Percentiles rank a stretch among this genome's conserved stretches.
These are phyloP conservation scores for Acanthococcus lagerstroemiae DNA, from an alignment of 2,888 invertebrate species.

Conservation along the genomic window DNA sequence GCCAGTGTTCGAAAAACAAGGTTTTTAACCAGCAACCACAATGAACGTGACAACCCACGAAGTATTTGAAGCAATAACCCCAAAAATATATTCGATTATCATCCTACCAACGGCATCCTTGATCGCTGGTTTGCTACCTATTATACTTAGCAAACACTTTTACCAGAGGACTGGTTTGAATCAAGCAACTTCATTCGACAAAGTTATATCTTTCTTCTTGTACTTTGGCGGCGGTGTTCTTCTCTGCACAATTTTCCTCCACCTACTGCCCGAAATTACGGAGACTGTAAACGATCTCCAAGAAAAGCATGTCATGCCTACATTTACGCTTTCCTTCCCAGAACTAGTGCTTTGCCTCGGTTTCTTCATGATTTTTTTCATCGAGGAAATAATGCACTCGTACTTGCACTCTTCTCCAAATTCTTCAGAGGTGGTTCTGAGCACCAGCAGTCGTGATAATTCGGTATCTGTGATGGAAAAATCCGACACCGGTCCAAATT, in stretches of 20 bases:
- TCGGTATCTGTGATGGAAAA: not conserved
- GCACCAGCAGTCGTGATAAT: too few relatives aligned
- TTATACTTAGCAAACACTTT: not conserved
- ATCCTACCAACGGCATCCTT: not conserved
- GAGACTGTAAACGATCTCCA: conserved; percentile 47
- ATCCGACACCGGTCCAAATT: not conserved
- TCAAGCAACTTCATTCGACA: conserved; percentile 13
- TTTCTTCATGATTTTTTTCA: conserved; percentile 53
- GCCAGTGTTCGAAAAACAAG: too few relatives aligned
- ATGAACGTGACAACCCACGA: too few relatives aligned
- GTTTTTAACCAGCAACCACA: too few relatives aligned
- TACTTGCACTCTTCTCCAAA: conserved; percentile 9
- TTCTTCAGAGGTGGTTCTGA: not conserved
- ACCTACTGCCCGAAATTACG: conserved; percentile 54
- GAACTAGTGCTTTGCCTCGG: conserved; percentile 40
- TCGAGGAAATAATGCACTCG: conserved; percentile 51
- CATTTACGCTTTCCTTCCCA: conserved; percentile 33
- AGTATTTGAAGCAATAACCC: too few relatives aligned
- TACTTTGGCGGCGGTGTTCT: conserved; percentile 58
- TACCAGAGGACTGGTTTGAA: not conserved
- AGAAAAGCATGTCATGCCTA: conserved; percentile 40
- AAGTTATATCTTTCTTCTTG: conserved; percentile 37
- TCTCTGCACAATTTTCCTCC: conserved; percentile 54
- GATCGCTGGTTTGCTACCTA: conserved; percentile 8
- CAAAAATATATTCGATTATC: conserved; percentile 2